Evolutionary conservation across 37 sponge, comb jelly and placozoan genomes (phyloP).

Genomic region (Spongilla lacustris): DNA sequence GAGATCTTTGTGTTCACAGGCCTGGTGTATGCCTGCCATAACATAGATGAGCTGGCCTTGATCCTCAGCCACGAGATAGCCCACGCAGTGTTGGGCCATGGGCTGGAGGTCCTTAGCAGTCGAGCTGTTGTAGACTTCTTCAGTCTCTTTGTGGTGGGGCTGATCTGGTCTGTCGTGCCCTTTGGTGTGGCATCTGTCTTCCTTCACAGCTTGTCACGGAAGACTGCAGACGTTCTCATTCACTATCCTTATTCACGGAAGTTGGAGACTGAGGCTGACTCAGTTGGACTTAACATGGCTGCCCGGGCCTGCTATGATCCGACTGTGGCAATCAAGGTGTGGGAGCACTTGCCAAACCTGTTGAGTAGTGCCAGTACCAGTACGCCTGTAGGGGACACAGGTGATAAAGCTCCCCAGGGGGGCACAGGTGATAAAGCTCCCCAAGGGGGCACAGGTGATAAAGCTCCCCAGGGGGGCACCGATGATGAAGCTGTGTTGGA

Average conservation of each 20-base stretch:
- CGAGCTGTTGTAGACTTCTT: constrained; percentile 44
- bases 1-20: constrained; percentile 74
- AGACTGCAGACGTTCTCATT: constrained; percentile 13
- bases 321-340: constrained; percentile 17
- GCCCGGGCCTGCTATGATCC: constrained; percentile 70
- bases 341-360: not conserved
- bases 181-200: constrained; percentile 39
- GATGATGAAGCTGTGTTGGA: constrained; percentile 13
- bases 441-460: not conserved
- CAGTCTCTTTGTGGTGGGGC: constrained; percentile 29
- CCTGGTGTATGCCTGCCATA: constrained; percentile 31
- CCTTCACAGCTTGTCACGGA: constrained; percentile 24
- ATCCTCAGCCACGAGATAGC: constrained; percentile 74
- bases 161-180: constrained; percentile 67
- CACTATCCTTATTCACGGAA: constrained; percentile 57
- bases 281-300: constrained; percentile 64
- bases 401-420: not conserved
- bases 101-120: constrained; percentile 41
- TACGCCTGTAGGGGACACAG: not conserved
- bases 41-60: constrained; percentile 58
- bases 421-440: not conserved
- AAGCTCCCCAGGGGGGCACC: not conserved
- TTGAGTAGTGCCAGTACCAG: not conserved
- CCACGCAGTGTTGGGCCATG: constrained; percentile 68
- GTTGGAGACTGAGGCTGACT: constrained; percentile 73